A percentile compares a stretch with the other conserved stretches of the same genome.
These are phyloP conservation scores for Mellilla xanthometata DNA, from an alignment of 2,888 invertebrate species.

Conservation along the genomic window DNA sequence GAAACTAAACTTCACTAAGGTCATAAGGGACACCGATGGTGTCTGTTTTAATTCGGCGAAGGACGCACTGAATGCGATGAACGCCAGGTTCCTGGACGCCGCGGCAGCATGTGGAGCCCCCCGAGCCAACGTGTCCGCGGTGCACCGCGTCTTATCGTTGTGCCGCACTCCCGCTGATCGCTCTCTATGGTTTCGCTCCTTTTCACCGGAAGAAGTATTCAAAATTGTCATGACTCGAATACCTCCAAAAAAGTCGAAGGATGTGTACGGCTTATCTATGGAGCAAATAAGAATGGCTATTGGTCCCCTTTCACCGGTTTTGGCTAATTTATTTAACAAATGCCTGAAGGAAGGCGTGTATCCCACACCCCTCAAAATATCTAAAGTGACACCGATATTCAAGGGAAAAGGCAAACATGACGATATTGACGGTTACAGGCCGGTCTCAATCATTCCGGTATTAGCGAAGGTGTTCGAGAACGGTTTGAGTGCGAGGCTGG, in stretches of 20 bases:
- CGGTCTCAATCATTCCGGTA: constrained; percentile 14
- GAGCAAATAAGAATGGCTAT: neutral
- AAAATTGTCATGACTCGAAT: constrained; percentile 2
- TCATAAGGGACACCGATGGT: neutral
- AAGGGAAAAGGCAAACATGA: constrained; percentile 15
- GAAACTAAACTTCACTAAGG: constrained; percentile 4
- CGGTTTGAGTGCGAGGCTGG: constrained; percentile 3
- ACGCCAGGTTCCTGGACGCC: constrained; percentile 4
- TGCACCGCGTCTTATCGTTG: neutral
- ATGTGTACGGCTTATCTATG: constrained; percentile 11
- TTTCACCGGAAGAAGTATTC: constrained; percentile 5
- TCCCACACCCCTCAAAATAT: neutral
- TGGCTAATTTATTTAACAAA: constrained; percentile 1
- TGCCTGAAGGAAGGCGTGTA: constrained; percentile 5
- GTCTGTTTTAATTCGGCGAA: neutral
- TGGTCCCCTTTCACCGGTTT: neutral
- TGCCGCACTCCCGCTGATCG: constrained; percentile 7
- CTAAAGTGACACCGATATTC: constrained; percentile 9
- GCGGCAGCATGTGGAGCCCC: constrained; percentile 11
- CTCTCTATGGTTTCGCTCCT: neutral
- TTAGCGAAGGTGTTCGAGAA: constrained; percentile 15
- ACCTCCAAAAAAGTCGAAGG: constrained; percentile 6
- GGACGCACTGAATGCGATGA: constrained; percentile 7
- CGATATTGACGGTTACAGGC: constrained; percentile 9
- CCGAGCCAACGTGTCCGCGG: constrained; percentile 5